A percentile compares a stretch with the other conserved stretches of the same genome.
Evolutionary conservation across 2,113 vertebrate species (phyloP).

Genomic region (Beaufortia kweichowensis): DNA sequence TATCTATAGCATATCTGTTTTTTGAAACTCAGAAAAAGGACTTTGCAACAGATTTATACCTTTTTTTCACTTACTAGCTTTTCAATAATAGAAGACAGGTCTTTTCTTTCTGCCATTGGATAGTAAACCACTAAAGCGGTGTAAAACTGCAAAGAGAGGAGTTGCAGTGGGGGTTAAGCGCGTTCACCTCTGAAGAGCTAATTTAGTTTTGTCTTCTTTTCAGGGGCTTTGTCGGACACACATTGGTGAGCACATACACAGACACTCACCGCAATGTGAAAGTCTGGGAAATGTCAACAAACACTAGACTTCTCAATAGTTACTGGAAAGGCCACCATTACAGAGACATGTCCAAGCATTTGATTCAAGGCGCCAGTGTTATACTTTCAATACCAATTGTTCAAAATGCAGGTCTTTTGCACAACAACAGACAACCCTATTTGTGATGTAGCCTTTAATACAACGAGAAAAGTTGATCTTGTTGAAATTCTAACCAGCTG

Average conservation of each 20-base stretch:
- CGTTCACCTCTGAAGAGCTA: constrained; percentile 22
- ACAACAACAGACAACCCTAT: constrained; percentile 18
- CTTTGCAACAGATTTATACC: background rate
- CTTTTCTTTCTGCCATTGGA: background rate
- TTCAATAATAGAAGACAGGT: background rate
- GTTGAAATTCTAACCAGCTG: background rate
- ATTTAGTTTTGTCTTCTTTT: constrained; percentile 33
- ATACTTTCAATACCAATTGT: constrained; percentile 42
- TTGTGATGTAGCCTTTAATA: constrained; percentile 26
- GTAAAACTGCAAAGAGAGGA: background rate
- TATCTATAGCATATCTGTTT: background rate
- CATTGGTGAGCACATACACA: constrained; percentile 49
- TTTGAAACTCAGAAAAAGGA: background rate
- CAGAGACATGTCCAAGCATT: constrained; percentile 57
- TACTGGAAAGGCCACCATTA: constrained; percentile 58
- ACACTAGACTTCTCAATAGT: constrained; percentile 38
- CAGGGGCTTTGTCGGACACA: constrained; percentile 44
- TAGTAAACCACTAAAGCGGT: background rate
- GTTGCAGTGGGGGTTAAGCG: background rate
- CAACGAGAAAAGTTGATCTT: constrained; percentile 12
- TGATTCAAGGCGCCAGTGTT: constrained; percentile 47
- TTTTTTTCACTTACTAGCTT: background rate
- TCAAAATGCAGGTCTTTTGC: constrained; percentile 43
- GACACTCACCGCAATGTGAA: constrained; percentile 50
- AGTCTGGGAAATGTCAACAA: constrained; percentile 78